Percentiles rank a stretch among this genome's conserved stretches.
These are phyloP conservation scores for Orchesella cincta DNA, from an alignment of 1,140 invertebrate genomes.

Conservation along the genomic window DNA sequence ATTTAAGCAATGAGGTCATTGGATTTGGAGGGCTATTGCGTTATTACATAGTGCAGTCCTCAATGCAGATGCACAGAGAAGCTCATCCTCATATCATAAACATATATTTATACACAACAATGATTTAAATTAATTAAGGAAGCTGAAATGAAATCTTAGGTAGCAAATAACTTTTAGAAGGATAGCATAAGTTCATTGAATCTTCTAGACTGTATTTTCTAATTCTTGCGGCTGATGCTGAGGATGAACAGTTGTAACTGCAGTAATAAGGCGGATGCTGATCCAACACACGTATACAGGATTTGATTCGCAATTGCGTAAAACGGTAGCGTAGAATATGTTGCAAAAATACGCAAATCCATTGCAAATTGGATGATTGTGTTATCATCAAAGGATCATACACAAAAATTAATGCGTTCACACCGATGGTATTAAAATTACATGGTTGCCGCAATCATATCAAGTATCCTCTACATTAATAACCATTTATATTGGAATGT, in stretches of 20 bases:
- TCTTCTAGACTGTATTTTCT: too few relatives aligned
- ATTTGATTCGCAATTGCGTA: not conserved
- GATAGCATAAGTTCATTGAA: too few relatives aligned
- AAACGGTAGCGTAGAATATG: not conserved
- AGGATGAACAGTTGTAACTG: too few relatives aligned
- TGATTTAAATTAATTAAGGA: not conserved
- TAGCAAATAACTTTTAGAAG: too few relatives aligned
- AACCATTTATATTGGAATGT: too few relatives aligned
- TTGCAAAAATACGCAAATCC: not conserved
- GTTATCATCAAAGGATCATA: not conserved
- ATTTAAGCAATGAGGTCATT: conserved; percentile 24
- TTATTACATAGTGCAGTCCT: not conserved
- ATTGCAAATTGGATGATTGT: not conserved
- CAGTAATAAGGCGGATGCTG: not conserved
- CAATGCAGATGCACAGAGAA: not conserved
- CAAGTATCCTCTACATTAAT: too few relatives aligned
- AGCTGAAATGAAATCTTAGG: not conserved
- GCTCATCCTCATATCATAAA: not conserved
- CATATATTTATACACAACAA: not conserved
- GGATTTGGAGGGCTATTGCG: conserved; percentile 23
- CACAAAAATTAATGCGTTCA: not conserved
- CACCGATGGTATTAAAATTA: not conserved
- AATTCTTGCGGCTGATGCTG: too few relatives aligned
- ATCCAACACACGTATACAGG: not conserved
- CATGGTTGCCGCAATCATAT: not conserved